Evolutionary conservation across 2,113 vertebrate genomes (phyloP), one percentile per base, ranked within the genome.

Genomic region (Himantopus leucocephalus): DNA sequence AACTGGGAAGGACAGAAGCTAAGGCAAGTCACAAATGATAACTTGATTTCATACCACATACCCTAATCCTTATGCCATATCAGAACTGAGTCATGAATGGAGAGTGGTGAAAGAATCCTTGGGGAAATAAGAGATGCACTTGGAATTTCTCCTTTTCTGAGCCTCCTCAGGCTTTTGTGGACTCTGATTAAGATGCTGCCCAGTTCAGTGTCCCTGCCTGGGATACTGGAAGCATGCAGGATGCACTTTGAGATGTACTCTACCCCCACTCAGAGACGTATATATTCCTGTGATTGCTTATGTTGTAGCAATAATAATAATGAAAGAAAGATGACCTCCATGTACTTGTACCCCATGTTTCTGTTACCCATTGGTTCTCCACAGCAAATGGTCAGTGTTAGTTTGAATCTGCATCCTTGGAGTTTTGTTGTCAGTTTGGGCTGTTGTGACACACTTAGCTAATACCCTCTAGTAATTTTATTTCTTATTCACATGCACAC

Each of bases 391-490:
- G 35, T 66, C 60, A 8, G 32, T 29, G 34, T 34, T 84, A 55
- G 37, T 62, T 70, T 7, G 83, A 89, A 14, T 88, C 86, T 66
- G 78, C 56, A 72, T 72, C 70, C 86, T 86, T 27, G 4, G 62
- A 77, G 47, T 68, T 84, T 35, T 94, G 74, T 90, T 93, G 92
- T 93, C 75, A 78, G 78, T 43, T 68, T 52, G 55, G 71, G 86
- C 95, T 96, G 71, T 87, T 96, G 88, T 94, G 67, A 87, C 82
- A 79, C 50, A 58, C 95, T 85, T 71, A 64, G 70, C 88, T 94
- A 96, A 95, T 95, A 76, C 92, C 95, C 95, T 91, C 77, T 43
- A 87, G 97, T 92, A 86, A 95, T 96, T 94, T 91, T 88, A 83
- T 96, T 94, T 83, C 92, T 96, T 96, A 93, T 91, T 97, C 95